Conservation (phyloP, 2,113 vertebrate genomes). For the Zapus hudsonius region DNA sequence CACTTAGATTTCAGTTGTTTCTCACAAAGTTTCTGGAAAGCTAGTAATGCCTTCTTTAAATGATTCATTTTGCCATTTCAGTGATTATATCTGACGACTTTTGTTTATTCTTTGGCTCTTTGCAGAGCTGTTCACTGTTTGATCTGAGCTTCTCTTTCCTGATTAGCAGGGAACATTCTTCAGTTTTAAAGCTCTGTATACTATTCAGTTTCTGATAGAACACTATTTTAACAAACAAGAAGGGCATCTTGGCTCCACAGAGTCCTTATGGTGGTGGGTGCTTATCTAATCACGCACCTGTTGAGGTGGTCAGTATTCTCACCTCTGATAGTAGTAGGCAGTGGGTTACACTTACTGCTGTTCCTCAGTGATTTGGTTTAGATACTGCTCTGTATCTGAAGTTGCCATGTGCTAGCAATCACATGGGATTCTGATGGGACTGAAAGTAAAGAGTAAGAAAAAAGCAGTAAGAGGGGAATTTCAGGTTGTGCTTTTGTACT, state of each 20-base stretch:
- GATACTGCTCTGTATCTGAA: conserved; percentile 4
- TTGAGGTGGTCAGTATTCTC: conserved; percentile 27
- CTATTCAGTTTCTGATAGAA: conserved; percentile 11
- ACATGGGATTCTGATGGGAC: neutral
- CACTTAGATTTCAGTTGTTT: conserved; percentile 51
- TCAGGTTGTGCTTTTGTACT: neutral
- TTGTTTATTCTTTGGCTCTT: neutral
- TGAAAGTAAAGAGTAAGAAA: neutral
- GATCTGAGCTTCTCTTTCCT: conserved; percentile 52
- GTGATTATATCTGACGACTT: neutral
- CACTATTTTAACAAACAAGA: neutral
- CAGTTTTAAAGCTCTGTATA: conserved; percentile 17
- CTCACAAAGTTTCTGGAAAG: conserved; percentile 12
- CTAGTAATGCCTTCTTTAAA: conserved; percentile 32
- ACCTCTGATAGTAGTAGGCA: neutral
- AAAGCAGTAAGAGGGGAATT: neutral
- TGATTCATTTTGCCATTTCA: conserved; percentile 35
- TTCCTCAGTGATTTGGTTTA: conserved; percentile 22
- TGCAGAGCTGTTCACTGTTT: conserved; percentile 28
- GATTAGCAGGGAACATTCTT: conserved; percentile 13
- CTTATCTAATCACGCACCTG: neutral
- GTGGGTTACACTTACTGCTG: conserved; percentile 6
- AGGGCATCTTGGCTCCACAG: neutral
- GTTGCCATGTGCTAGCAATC: neutral
- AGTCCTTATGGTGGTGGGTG: conserved; percentile 23